Conservation (phyloP, 2,888 invertebrate genomes). For the Sturmia bella region DNA sequence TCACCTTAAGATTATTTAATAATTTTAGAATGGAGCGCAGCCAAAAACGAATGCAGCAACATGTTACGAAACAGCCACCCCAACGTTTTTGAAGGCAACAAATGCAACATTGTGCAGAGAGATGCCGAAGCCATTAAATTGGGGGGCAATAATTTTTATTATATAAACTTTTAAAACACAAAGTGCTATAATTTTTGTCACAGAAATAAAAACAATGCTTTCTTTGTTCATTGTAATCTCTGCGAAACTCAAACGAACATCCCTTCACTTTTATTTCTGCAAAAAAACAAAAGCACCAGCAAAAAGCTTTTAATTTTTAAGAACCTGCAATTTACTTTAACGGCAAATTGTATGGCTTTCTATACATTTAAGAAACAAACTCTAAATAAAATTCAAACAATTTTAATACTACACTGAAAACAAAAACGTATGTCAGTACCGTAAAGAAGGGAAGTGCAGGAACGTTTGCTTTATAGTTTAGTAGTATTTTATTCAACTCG, state of each 20-base stretch:
- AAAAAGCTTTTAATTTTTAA: not conserved
- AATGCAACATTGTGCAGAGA: constrained; percentile 10
- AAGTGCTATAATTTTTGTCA: constrained; percentile 22
- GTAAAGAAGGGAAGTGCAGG: not conserved
- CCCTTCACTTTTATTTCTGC: not conserved
- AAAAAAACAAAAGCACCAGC: not conserved
- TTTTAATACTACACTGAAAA: constrained; percentile 18
- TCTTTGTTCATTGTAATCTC: constrained; percentile 17
- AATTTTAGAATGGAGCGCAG: constrained; percentile 64
- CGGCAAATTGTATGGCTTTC: constrained; percentile 29
- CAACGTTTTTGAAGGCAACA: constrained; percentile 42
- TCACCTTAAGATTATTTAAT: constrained; percentile 80
- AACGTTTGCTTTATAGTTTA: no score
- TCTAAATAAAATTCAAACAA: constrained; percentile 46
- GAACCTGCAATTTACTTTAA: constrained; percentile 41
- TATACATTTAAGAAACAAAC: constrained; percentile 30
- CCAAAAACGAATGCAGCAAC: constrained; percentile 41
- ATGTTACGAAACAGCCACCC: not conserved
- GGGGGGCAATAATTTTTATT: not conserved
- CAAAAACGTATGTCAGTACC: constrained; percentile 16
- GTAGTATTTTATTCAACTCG: no score
- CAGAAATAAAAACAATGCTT: constrained; percentile 1
- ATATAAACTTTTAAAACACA: constrained; percentile 5
- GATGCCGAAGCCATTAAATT: not conserved
- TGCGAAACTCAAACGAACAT: constrained; percentile 6